Percentiles rank a stretch among this genome's conserved stretches.
phyloP scores from a whole-genome alignment of 1,140 invertebrate genomes.

The Lepidurus packardi region DNA sequence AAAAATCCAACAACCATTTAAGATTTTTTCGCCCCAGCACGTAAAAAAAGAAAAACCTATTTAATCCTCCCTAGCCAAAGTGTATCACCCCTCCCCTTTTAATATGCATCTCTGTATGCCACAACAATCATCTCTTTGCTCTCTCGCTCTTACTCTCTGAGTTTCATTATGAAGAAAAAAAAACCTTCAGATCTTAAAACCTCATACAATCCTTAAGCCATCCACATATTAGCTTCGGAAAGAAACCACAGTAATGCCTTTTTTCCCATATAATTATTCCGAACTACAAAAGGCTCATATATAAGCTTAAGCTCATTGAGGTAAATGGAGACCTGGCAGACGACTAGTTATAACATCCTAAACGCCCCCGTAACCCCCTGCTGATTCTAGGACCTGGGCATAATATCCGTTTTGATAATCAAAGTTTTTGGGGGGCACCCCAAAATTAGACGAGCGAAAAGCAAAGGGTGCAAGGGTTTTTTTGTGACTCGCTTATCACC shows the following conservation, averaged over 20 bases:
- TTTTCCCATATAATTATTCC: too few relatives aligned
- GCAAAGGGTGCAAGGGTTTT: too few relatives aligned
- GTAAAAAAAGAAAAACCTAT: background rate
- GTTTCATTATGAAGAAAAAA: background rate
- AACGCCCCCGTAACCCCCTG: background rate
- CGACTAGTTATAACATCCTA: conserved; percentile 3
- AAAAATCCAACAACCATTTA: conserved; percentile 8
- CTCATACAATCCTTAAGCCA: too few relatives aligned
- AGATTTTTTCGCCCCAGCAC: background rate
- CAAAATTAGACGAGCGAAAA: too few relatives aligned
- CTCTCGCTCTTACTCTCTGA: too few relatives aligned
- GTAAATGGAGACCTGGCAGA: background rate
- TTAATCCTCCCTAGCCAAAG: background rate
- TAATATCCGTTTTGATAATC: background rate
- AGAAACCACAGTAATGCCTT: too few relatives aligned
- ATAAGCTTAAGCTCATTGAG: too few relatives aligned
- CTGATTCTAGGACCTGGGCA: background rate
- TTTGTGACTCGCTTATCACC: background rate
- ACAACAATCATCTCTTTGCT: conserved; percentile 5
- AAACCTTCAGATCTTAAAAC: background rate
- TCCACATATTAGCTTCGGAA: too few relatives aligned
- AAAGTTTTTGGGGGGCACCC: too few relatives aligned
- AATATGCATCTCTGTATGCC: conserved; percentile 22
- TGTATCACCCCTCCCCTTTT: background rate
- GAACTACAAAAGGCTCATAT: too few relatives aligned